Conservation (phyloP, 2,113 vertebrate species). For the Spea bombifrons region DNA sequence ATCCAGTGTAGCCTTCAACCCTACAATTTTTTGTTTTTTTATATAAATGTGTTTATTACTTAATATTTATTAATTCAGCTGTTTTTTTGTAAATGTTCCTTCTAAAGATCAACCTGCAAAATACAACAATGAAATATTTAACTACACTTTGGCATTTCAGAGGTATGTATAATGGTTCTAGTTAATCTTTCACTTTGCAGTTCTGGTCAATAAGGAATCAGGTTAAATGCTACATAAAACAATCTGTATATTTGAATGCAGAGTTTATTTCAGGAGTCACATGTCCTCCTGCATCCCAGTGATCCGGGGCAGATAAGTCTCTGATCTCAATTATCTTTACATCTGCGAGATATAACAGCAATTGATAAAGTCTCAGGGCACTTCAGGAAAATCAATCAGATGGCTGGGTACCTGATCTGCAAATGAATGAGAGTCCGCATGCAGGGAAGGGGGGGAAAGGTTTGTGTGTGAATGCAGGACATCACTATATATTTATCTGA, state of each 20-base stretch:
- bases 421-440: conserved; percentile 19
- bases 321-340: conserved; percentile 50
- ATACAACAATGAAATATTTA: no score
- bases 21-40: no score
- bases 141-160: no score
- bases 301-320: conserved; percentile 45
- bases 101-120: no score
- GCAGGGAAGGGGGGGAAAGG: not conserved
- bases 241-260: conserved; percentile 7
- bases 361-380: conserved; percentile 47
- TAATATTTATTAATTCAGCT: no score
- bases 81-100: no score
- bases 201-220: conserved; percentile 18
- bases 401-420: conserved; percentile 42
- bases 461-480: conserved; percentile 2
- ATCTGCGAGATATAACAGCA: conserved; percentile 46
- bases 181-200: not conserved
- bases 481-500: not conserved
- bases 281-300: conserved; percentile 32
- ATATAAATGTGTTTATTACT: no score
- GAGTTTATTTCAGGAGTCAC: conserved; percentile 27
- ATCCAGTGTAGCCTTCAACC: no score
- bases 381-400: conserved; percentile 45
- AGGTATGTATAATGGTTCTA: no score
- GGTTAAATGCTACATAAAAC: conserved; percentile 30